Percentiles rank a stretch among this genome's conserved stretches.
phyloP scores from a whole-genome alignment of 2,113 vertebrate species.

The Sinosuthora webbiana region DNA sequence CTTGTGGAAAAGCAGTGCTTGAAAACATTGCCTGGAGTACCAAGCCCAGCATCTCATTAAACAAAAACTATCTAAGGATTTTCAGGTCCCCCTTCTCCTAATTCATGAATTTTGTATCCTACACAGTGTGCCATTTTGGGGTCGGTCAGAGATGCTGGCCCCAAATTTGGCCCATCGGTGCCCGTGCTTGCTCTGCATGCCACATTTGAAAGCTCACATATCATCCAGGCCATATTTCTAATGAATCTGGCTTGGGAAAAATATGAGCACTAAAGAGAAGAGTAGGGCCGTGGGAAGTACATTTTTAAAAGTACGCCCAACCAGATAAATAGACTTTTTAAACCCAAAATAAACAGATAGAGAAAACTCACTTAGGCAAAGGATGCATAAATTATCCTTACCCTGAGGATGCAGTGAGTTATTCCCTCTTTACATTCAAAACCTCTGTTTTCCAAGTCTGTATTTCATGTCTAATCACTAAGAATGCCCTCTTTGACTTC shows the following conservation, averaged over 20 bases:
- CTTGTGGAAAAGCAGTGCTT: neutral
- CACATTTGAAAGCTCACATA: slow-evolving; percentile 14
- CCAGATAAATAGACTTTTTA: slow-evolving; percentile 51
- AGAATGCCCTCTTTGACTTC: slow-evolving; percentile 74
- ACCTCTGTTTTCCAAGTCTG: slow-evolving; percentile 20
- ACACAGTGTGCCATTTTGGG: neutral
- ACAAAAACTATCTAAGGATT: neutral
- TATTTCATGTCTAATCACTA: slow-evolving; percentile 66
- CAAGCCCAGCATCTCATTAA: neutral
- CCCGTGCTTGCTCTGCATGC: neutral
- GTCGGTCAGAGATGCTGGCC: accelerated
- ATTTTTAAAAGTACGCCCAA: slow-evolving; percentile 9
- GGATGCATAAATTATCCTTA: slow-evolving; percentile 55
- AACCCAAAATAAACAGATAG: slow-evolving; percentile 55
- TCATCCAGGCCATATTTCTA: slow-evolving; percentile 30
- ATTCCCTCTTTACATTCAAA: slow-evolving; percentile 36
- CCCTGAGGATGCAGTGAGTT: slow-evolving; percentile 56
- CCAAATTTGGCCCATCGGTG: neutral
- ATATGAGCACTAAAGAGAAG: neutral
- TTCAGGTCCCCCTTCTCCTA: neutral
- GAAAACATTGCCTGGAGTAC: neutral
- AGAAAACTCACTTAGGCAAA: slow-evolving; percentile 57
- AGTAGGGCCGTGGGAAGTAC: slow-evolving; percentile 16
- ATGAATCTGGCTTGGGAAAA: slow-evolving; percentile 35
- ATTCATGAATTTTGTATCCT: neutral